Base-by-base conservation (phyloP, 2,797 vertebrate species). In the Hippoglossus hippoglossus region DNA sequence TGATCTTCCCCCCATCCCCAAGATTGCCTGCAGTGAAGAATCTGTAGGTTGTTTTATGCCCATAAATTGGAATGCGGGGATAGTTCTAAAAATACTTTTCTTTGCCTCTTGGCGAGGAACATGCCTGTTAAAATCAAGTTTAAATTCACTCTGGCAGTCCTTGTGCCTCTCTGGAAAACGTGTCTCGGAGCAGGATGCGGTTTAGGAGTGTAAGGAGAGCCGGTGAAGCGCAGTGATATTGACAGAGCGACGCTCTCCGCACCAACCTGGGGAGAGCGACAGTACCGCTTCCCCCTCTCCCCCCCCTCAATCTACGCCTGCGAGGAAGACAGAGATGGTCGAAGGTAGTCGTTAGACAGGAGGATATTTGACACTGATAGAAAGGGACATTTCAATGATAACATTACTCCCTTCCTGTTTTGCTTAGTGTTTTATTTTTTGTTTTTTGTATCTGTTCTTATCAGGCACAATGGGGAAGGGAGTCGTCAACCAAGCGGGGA, bases 41-140 rank as follows among this genome's bases (percentile, higher is more conserved):
- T 93, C 90, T 91, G 90, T 93, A 91, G 90, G 91, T 93, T 93
- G 91, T 93, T 94, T 92, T 90, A 92, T 93, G 92, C 93, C 92
- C 92, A 92, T 91, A 92, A 94, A 93, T 94, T 92, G 89, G 83
- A 90, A 92, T 92, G 93, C 89, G 82, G 93, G 85, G 88, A 92
- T 90, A 88, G 87, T 93, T 94, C 93, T 94, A 95, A 94, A 95
- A 94, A 94, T 94, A 95, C 82, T 92, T 91, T 82, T 74, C 79
- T 68, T 79, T 91, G 91, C 93, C 94, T 92, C 84, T 84, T 63
- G 92, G 94, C 91, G 46, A 90, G 84, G 91, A 94, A 93, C 92
- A 93, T 93, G 94, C 93, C 93, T 94, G 92, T 94, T 95, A 93
- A 93, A 92, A 94, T 94, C 93, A 94, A 92, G 91, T 94, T 93